Evolutionary conservation across 2,797 vertebrate genomes (phyloP).

Genomic region (Salarias fasciatus): DNA sequence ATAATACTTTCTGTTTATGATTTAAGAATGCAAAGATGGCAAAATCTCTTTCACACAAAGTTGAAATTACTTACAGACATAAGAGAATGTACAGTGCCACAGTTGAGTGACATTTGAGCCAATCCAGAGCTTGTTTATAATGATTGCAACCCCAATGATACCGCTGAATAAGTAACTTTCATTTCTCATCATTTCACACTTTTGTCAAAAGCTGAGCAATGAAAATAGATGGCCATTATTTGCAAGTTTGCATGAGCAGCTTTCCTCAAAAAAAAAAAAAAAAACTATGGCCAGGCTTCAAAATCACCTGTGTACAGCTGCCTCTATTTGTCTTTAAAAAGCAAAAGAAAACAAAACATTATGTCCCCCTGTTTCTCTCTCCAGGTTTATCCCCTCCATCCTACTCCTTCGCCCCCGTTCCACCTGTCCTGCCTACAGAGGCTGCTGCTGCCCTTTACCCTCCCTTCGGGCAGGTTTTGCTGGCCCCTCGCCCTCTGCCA

Average conservation of each 20-base stretch:
- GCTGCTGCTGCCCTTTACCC: slow-evolving; percentile 89
- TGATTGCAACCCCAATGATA: too few species aligned
- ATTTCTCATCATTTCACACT: neutral
- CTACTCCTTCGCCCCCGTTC: slow-evolving; percentile 88
- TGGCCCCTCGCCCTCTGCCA: slow-evolving; percentile 85
- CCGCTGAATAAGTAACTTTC: too few species aligned
- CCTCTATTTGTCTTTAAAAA: slow-evolving; percentile 20
- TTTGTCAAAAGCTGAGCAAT: slow-evolving; percentile 19
- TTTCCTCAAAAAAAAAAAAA: slow-evolving; percentile 62
- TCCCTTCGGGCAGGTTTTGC: slow-evolving; percentile 86
- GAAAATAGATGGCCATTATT: slow-evolving; percentile 59
- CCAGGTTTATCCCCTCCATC: slow-evolving; percentile 92
- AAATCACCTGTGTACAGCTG: too few species aligned
- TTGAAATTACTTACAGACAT: too few species aligned
- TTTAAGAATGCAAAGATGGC: neutral
- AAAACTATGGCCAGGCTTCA: slow-evolving; percentile 62
- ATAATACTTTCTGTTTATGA: neutral
- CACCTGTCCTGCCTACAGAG: slow-evolving; percentile 89
- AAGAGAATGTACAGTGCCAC: too few species aligned
- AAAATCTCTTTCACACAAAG: too few species aligned
- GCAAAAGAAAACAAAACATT: too few species aligned
- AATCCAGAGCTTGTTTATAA: too few species aligned
- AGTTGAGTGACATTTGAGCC: too few species aligned
- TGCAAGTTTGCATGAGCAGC: slow-evolving; percentile 71
- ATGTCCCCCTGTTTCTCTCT: slow-evolving; percentile 3